A percentile compares a stretch with the other conserved stretches of the same genome.
Evolutionary conservation across 2,797 vertebrate species (phyloP).

Genomic region (Pangasius sanitwongsei): DNA sequence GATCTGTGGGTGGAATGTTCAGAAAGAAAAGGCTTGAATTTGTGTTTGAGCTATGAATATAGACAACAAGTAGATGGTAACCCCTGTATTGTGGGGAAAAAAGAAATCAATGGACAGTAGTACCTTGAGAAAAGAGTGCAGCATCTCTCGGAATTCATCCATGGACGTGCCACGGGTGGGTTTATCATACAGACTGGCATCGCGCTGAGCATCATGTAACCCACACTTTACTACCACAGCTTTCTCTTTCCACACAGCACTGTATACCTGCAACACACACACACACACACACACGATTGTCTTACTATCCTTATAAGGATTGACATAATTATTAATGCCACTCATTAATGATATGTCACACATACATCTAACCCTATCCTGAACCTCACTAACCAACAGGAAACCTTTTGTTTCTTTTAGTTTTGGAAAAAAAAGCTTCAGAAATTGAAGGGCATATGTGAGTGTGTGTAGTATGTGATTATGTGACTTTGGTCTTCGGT

Average conservation of each 20-base stretch:
- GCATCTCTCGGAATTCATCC: conserved; percentile 96
- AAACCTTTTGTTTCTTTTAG: neutral
- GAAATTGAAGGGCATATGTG: neutral
- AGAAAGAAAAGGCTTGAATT: neutral
- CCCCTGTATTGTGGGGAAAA: neutral
- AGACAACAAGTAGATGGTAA: neutral
- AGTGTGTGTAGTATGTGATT: conserved; percentile 46
- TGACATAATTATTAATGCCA: neutral
- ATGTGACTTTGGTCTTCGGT: conserved; percentile 44
- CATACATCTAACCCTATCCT: neutral
- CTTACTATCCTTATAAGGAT: neutral
- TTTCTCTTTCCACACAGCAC: conserved; percentile 88
- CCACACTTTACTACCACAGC: conserved; percentile 93
- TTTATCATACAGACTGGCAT: conserved; percentile 88
- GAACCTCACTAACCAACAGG: neutral
- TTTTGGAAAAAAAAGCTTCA: neutral
- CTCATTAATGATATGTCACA: neutral
- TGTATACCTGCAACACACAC: conserved; percentile 84
- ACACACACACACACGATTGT: conserved; percentile 4
- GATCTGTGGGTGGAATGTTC: neutral
- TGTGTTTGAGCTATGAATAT: neutral
- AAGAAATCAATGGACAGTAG: neutral
- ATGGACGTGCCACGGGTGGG: conserved; percentile 93
- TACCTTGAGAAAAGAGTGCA: conserved; percentile 92
- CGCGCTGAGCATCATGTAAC: conserved; percentile 79